Conservation (phyloP, 2,113 vertebrate species). For the Dolichallabes microphthalmus region DNA sequence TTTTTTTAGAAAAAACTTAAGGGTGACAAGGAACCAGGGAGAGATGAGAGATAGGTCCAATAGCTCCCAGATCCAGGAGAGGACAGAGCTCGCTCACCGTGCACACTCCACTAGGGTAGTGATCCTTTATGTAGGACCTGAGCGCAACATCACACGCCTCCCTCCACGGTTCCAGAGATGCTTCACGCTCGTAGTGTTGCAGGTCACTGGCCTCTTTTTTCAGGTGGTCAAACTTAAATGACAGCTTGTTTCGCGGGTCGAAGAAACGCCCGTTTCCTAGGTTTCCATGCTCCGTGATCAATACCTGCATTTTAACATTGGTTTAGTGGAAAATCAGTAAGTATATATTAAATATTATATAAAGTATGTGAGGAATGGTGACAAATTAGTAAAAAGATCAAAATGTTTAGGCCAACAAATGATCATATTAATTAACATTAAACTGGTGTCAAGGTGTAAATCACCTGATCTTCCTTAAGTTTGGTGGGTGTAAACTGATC, state of each 20-base stretch:
- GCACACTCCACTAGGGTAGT: constrained; percentile 90
- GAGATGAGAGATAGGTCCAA: neutral
- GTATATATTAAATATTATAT: too few species aligned
- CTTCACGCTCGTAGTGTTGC: constrained; percentile 80
- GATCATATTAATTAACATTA: neutral
- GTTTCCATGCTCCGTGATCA: constrained; percentile 94
- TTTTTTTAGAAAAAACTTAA: neutral
- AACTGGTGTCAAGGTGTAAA: neutral
- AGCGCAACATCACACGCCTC: constrained; percentile 85
- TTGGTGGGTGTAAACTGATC: constrained; percentile 93
- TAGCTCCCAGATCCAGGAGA: neutral
- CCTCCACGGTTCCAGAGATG: constrained; percentile 79
- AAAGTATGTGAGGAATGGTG: neutral
- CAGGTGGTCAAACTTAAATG: constrained; percentile 95
- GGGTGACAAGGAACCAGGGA: neutral
- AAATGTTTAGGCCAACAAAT: neutral
- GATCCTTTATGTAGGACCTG: constrained; percentile 87
- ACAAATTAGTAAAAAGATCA: neutral
- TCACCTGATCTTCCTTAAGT: constrained; percentile 81
- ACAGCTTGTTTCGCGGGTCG: constrained; percentile 91
- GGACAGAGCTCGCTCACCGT: constrained; percentile 75
- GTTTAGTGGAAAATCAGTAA: neutral
- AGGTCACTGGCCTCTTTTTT: constrained; percentile 89
- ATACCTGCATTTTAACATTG: constrained; percentile 70
- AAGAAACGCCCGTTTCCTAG: constrained; percentile 89